Conservation (phyloP, 35 echinoderm and acorn worm species). For the Anneissia japonica region DNA sequence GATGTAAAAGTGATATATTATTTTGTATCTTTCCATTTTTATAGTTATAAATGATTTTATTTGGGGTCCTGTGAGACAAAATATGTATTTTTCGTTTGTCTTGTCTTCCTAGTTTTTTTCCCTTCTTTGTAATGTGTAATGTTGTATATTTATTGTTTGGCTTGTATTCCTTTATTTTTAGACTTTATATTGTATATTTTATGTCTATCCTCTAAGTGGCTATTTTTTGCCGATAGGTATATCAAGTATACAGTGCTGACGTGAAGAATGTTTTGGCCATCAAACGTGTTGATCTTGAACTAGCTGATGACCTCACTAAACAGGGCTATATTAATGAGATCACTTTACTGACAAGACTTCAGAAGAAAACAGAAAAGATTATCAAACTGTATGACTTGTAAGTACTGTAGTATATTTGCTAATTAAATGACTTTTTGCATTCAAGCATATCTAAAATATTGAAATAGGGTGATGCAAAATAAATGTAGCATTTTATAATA, state of each 20-base stretch:
- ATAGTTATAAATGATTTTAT: neutral
- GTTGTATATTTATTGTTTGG: neutral
- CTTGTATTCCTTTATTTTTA: neutral
- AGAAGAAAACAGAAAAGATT: conserved; percentile 53
- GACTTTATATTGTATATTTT: neutral
- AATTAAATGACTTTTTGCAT: too few relatives aligned
- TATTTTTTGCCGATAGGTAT: conserved; percentile 44
- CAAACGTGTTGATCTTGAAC: conserved; percentile 81
- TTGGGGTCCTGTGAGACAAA: neutral
- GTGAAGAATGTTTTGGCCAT: conserved; percentile 74
- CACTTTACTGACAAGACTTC: conserved; percentile 65
- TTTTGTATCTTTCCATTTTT: too few relatives aligned
- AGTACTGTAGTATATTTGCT: neutral
- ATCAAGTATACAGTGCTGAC: conserved; percentile 59
- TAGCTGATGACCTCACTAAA: conserved; percentile 75
- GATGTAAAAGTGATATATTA: too few relatives aligned
- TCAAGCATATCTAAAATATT: too few relatives aligned
- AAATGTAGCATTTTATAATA: too few relatives aligned
- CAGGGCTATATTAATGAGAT: conserved; percentile 95
- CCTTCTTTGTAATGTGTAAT: neutral
- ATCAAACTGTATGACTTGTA: conserved; percentile 86
- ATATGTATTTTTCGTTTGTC: neutral
- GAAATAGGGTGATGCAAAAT: too few relatives aligned
- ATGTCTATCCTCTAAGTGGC: neutral
- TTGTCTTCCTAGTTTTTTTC: neutral